These are phyloP conservation scores for Plotosus lineatus DNA, from an alignment of 2,113 vertebrate species.

Conservation along the genomic window DNA sequence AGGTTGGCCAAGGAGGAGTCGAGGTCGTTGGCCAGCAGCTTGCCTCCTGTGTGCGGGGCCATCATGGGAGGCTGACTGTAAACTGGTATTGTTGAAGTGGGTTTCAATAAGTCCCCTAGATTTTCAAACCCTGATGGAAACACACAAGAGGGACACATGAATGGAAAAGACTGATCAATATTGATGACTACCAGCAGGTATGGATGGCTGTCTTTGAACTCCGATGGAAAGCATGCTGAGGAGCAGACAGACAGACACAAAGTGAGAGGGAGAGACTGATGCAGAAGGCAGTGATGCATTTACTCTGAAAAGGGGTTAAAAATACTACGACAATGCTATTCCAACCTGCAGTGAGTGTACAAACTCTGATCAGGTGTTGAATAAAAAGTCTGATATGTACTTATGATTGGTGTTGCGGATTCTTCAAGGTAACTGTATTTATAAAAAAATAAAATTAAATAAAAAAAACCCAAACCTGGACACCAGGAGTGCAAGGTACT, in stretches of 20 bases:
- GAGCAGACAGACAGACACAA: neutral
- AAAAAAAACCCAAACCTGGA: too few relatives aligned
- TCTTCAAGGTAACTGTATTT: too few relatives aligned
- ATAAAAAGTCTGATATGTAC: too few relatives aligned
- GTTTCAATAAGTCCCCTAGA: constrained; percentile 83
- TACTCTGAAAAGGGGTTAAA: neutral
- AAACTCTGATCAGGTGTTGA: neutral
- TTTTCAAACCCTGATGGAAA: constrained; percentile 69
- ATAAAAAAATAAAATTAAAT: too few relatives aligned
- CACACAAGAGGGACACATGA: neutral
- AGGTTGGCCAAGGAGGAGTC: constrained; percentile 86
- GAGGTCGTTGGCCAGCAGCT: constrained; percentile 80
- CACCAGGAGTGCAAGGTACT: too few relatives aligned
- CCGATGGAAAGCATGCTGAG: neutral
- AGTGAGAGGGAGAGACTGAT: too few relatives aligned
- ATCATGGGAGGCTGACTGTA: constrained; percentile 68
- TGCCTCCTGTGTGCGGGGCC: constrained; percentile 67
- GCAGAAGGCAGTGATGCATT: neutral
- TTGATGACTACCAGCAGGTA: neutral
- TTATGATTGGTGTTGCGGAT: too few relatives aligned
- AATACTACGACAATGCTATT: constrained; percentile 1
- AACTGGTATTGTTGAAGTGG: constrained; percentile 69
- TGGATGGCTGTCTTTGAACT: neutral
- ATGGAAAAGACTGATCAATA: neutral
- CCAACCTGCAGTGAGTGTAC: neutral